Conservation (phyloP, 92 coral and sea anemone genomes). For the Porites evermanni region DNA sequence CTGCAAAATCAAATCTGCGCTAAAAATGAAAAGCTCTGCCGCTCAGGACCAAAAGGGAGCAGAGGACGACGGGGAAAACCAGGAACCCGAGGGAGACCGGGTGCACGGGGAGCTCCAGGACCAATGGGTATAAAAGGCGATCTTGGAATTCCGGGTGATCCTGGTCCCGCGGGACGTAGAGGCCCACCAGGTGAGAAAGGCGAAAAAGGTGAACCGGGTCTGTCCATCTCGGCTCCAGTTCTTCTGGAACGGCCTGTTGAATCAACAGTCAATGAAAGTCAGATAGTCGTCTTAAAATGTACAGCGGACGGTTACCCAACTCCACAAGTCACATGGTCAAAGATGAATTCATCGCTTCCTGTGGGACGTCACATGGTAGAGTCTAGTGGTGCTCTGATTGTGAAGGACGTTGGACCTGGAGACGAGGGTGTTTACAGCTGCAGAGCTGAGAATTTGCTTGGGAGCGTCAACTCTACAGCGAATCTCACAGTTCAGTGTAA, state of each 20-base stretch:
- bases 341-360: conserved; percentile 42
- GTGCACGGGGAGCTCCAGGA: conserved; percentile 40
- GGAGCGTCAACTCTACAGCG: conserved; percentile 31
- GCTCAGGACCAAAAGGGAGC: conserved; percentile 69
- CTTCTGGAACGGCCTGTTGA: conserved; percentile 30
- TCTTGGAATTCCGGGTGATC: not conserved
- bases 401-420: conserved; percentile 11
- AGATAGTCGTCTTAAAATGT: conserved; percentile 53
- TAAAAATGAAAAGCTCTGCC: conserved; percentile 64
- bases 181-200: conserved; percentile 39
- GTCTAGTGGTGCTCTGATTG: conserved; percentile 28
- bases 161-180: conserved; percentile 44
- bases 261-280: conserved; percentile 49
- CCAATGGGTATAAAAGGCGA: too few species aligned
- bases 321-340: conserved; percentile 53
- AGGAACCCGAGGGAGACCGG: conserved; percentile 62
- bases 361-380: conserved; percentile 40
- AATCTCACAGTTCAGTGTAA: conserved; percentile 36
- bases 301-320: conserved; percentile 48
- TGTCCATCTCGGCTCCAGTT: conserved; percentile 36
- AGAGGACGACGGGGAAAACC: conserved; percentile 66
- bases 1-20: conserved; percentile 64
- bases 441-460: conserved; percentile 43
- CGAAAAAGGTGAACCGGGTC: conserved; percentile 35
- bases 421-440: conserved; percentile 52